Evolutionary conservation across 2,888 invertebrate species (phyloP), one percentile per base, ranked within the genome.

Genomic region (Eumerus sabulonum): DNA sequence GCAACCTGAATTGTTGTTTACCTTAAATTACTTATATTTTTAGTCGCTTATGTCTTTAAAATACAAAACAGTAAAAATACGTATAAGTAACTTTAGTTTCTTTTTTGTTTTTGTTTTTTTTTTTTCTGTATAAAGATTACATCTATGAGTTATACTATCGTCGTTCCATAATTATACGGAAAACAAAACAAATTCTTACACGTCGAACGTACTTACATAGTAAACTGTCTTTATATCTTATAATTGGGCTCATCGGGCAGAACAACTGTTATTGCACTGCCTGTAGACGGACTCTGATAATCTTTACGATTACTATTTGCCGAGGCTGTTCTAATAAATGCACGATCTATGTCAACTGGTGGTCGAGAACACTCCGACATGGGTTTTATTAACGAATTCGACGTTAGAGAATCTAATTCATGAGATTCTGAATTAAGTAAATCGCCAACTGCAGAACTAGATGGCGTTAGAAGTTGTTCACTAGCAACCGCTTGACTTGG

Each of bases 241-340:
- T 57, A 67, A 51, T 62, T 64, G 13, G 66, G 64, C 83, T 92
- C 92, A 82, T 92, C 92, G 73, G 91, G 91, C 84, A 92, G 88
- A 82, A 93, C 91, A 74, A 93, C 91, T 59, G 93, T 93, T 57
- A 93, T 92, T 76, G 92, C 92, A 85, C 93, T 93, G 63, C 91
- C 90, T 82, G 91, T 92, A 42, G 92, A 92, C 64, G 92, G 92
- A 83, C 91, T 92, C 70, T 91, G 91, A 82, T 82, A 82, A 57
- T 84, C 83, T 67, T 83, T 82, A 16, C 72, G 71, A 44, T 77
- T 77, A 44, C 76, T 74, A 19, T 71, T 54, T 14, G 64, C 48
- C 19, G 76, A 66, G 59, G 82, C 71, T 82, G 84, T 79, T 67
- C 83, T 67, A 66, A 85, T 86, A 50, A 88, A 86, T 19, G 84